Evolutionary conservation across 2,888 invertebrate genomes (phyloP).

Genomic region (Lasioglossum figueresi): DNA sequence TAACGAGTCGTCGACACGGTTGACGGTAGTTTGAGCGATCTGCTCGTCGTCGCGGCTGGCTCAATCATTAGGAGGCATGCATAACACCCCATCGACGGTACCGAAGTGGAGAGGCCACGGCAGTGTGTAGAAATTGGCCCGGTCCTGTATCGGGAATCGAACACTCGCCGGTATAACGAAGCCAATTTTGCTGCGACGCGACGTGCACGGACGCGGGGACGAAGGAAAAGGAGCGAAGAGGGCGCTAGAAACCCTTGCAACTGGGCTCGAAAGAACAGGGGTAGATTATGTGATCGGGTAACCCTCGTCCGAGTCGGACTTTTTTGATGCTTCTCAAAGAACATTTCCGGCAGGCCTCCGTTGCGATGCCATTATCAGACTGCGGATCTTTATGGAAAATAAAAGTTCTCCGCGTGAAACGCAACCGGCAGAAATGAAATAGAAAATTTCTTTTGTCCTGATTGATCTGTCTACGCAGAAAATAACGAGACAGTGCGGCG

Average conservation of each 20-base stretch:
- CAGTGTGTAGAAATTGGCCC: constrained; percentile 74
- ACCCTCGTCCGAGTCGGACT: neutral
- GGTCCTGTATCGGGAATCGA: constrained; percentile 70
- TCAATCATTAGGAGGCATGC: constrained; percentile 69
- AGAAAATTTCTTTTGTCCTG: too few species aligned
- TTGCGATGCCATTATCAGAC: neutral
- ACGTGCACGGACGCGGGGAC: constrained; percentile 13
- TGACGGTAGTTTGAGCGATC: constrained; percentile 53
- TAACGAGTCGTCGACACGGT: constrained; percentile 35
- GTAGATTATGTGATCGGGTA: neutral
- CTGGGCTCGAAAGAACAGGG: neutral
- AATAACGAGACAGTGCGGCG: too few species aligned
- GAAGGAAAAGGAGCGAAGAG: constrained; percentile 9
- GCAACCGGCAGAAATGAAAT: too few species aligned
- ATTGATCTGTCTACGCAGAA: too few species aligned
- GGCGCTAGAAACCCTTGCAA: constrained; percentile 2
- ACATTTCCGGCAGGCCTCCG: neutral
- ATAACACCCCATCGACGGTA: constrained; percentile 29
- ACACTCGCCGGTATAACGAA: constrained; percentile 69
- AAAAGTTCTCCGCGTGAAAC: too few species aligned
- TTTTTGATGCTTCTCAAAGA: neutral
- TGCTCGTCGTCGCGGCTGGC: constrained; percentile 37
- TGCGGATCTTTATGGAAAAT: too few species aligned
- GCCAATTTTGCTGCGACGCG: constrained; percentile 68
- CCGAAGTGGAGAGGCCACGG: constrained; percentile 45